A percentile compares a stretch with the other conserved stretches of the same genome.
These are phyloP conservation scores for Acanthosoma haemorrhoidale DNA, from an alignment of 2,888 invertebrate genomes.

Conservation along the genomic window DNA sequence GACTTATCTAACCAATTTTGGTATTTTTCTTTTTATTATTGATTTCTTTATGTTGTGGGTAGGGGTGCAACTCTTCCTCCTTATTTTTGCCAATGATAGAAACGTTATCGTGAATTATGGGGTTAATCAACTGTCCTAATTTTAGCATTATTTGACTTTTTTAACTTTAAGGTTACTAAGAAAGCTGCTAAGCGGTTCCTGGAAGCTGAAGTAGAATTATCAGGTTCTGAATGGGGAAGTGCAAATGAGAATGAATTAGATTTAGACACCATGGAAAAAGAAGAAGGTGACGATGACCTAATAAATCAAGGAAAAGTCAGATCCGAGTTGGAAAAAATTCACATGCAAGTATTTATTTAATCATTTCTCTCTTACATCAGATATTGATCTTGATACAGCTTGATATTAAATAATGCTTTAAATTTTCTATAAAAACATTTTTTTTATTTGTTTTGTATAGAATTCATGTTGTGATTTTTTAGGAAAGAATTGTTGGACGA, in stretches of 20 bases:
- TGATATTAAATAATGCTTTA: too few relatives aligned
- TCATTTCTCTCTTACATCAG: too few relatives aligned
- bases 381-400: too few relatives aligned
- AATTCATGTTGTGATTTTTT: conserved; percentile 33
- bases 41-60: too few relatives aligned
- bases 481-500: conserved; percentile 79
- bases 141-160: neutral
- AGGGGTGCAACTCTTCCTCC: too few relatives aligned
- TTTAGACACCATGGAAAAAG: conserved; percentile 72
- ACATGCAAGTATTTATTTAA: conserved; percentile 69
- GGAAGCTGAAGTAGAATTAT: conserved; percentile 86
- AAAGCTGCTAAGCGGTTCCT: conserved; percentile 64
- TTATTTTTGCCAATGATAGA: too few relatives aligned
- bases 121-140: too few relatives aligned
- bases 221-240: conserved; percentile 84
- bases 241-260: conserved; percentile 81
- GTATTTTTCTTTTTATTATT: too few relatives aligned
- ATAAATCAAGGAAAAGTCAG: conserved; percentile 71
- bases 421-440: neutral
- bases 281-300: conserved; percentile 73
- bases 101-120: neutral
- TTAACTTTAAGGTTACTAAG: conserved; percentile 54
- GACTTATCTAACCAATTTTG: too few relatives aligned
- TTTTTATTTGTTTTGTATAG: neutral
- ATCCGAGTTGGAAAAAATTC: conserved; percentile 75